phyloP scores from a whole-genome alignment of 2,797 vertebrate genomes.

The Myotis vivesi region DNA sequence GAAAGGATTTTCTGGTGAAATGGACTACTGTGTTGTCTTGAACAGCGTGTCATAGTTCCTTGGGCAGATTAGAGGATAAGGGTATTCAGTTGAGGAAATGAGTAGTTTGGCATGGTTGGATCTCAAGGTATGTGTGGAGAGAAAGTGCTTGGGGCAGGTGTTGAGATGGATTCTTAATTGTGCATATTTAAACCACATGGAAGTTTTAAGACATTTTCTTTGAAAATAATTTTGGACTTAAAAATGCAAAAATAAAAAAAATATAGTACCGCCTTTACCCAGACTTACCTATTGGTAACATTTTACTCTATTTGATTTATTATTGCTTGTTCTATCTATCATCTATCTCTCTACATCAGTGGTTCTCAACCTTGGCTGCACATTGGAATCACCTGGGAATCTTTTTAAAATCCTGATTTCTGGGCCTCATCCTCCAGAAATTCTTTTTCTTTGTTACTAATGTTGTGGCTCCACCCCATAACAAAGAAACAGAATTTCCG shows the following conservation, averaged over 20 bases:
- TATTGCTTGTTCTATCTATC: neutral
- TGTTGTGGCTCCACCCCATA: too few relatives aligned
- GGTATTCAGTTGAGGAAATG: neutral
- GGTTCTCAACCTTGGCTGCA: too few relatives aligned
- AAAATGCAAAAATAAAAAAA: neutral
- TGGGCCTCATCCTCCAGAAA: too few relatives aligned
- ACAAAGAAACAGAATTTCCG: too few relatives aligned
- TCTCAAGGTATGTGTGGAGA: neutral
- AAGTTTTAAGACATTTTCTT: neutral
- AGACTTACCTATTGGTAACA: neutral
- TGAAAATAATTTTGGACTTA: constrained; percentile 1
- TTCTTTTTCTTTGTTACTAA: too few relatives aligned
- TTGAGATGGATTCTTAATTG: neutral
- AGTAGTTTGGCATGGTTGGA: neutral
- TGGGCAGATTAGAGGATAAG: neutral
- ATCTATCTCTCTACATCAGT: neutral
- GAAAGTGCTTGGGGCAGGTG: neutral
- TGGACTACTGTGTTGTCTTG: neutral
- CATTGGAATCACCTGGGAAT: too few relatives aligned
- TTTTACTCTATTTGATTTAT: neutral
- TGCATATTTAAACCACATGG: neutral
- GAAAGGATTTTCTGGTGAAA: neutral
- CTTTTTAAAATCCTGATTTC: too few relatives aligned
- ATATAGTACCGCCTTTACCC: neutral
- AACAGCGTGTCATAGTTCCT: neutral